Percentiles rank a stretch among this genome's conserved stretches.
These are phyloP conservation scores for Dynastes maya DNA, from an alignment of 2,888 invertebrate species.

Conservation along the genomic window DNA sequence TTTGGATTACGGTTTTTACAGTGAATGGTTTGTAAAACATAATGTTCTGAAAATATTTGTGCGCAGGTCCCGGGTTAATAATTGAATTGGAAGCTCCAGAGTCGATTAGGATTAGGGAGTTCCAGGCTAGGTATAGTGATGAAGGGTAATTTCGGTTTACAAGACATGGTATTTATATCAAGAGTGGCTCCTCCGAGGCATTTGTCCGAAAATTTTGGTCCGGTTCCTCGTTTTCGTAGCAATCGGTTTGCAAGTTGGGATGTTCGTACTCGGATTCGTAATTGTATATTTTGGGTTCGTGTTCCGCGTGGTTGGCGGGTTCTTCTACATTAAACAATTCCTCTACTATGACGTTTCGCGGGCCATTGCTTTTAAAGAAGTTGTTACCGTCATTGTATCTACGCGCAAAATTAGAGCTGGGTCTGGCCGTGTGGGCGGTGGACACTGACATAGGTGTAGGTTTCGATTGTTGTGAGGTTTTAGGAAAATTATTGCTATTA, in stretches of 20 bases:
- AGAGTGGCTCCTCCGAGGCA: conserved; percentile 46
- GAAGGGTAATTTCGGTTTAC: conserved; percentile 48
- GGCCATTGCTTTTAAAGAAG: neutral
- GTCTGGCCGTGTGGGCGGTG: neutral
- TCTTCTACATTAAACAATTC: neutral
- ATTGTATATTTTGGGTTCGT: neutral
- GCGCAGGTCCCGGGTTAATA: conserved; percentile 48
- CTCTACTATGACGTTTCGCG: neutral
- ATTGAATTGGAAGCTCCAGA: conserved; percentile 50
- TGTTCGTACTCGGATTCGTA: neutral
- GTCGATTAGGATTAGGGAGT: conserved; percentile 48
- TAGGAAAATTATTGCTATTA: neutral
- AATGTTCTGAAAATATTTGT: conserved; percentile 41
- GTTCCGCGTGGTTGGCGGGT: neutral
- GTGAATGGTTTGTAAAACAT: conserved; percentile 47
- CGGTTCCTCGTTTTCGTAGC: conserved; percentile 9
- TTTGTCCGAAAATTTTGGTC: conserved; percentile 50
- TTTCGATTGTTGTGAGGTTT: neutral
- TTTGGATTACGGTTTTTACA: conserved; percentile 21
- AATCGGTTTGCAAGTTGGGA: neutral
- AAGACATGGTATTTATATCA: conserved; percentile 41
- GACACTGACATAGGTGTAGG: neutral
- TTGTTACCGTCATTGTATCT: neutral
- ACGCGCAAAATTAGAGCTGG: neutral
- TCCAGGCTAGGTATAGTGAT: conserved; percentile 41